A percentile compares a stretch with the other conserved stretches of the same genome.
phyloP scores from a whole-genome alignment of 2,888 invertebrate species.

The Drosophila lutescens region DNA sequence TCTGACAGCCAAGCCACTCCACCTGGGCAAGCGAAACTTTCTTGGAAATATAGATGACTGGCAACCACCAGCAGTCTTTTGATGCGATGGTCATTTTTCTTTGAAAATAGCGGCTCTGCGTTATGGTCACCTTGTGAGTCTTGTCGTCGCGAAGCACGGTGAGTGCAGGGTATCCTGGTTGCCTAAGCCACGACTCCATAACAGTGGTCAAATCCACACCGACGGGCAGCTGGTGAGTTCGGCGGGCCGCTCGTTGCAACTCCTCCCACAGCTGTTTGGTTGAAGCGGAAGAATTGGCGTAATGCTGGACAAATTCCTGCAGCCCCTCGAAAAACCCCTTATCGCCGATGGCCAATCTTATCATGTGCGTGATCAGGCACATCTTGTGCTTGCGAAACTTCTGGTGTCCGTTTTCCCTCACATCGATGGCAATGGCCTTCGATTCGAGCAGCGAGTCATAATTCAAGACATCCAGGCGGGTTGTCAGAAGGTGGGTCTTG shows the following conservation, averaged over 20 bases:
- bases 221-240: slow-evolving; percentile 84
- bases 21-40: slow-evolving; percentile 84
- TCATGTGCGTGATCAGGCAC: slow-evolving; percentile 88
- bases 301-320: slow-evolving; percentile 87
- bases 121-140: slow-evolving; percentile 85
- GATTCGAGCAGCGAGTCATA: slow-evolving; percentile 89
- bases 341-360: slow-evolving; percentile 92
- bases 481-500: slow-evolving; percentile 85
- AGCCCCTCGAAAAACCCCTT: slow-evolving; percentile 88
- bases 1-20: slow-evolving; percentile 85
- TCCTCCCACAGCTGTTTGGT: slow-evolving; percentile 93
- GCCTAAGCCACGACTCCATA: slow-evolving; percentile 93
- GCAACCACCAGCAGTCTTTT: slow-evolving; percentile 86
- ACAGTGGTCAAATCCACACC: slow-evolving; percentile 88
- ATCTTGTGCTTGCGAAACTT: slow-evolving; percentile 4
- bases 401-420: slow-evolving; percentile 87
- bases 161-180: slow-evolving; percentile 92
- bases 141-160: slow-evolving; percentile 87
- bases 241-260: slow-evolving; percentile 86
- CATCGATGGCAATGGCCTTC: slow-evolving; percentile 89
- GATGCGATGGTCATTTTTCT: slow-evolving; percentile 49
- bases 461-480: slow-evolving; percentile 88
- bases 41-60: slow-evolving; percentile 86
- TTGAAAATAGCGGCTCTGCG: slow-evolving; percentile 85
- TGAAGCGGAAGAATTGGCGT: slow-evolving; percentile 89